Base-by-base conservation (phyloP, 53 echinoderm and acorn worm species). In the Stichopus horrens region DNA sequence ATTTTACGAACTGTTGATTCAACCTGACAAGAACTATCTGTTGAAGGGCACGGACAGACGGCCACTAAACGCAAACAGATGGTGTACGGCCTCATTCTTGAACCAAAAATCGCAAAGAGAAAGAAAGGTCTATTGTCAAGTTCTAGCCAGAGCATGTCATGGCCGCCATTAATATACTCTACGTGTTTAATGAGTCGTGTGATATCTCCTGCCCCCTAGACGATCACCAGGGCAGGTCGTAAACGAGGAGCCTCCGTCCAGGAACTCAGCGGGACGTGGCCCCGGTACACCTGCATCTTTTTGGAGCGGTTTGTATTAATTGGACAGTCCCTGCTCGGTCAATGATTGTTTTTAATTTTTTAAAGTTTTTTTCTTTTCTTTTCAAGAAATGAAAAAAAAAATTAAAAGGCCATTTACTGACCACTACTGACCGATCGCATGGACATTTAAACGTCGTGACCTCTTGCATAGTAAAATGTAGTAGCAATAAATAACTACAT, bases 1-100 rank as follows among this genome's bases (percentile, higher is more conserved):
- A 37, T 37, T 37, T 37, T 37, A 37, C 37, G 37, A 37, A 71
- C 14, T 7, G 10, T 57, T 81, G 58, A 81, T 81, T 81, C 58
- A 81, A n/a, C 7, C 21, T 81, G 81, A 81, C 81, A 81, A 6
- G 58, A 81, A 56, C 56, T 81, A 81, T 81, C 81, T 81, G 56
- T 22, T 53, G 57, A 57, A 55, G 5, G 21, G 21, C 7, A 22
- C 23, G 55, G 58, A 58, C 53, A 20, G 81, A 58, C 55, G 19
- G 37, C 8, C 21, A 21, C 22, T 81, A 81, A 81, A 21, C 22
- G 56, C 57, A 56, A 54, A 56, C 81, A 81, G 81, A 81, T 81
- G 81, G 81, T 57, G 52, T 23, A 37, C 37, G 56, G 9, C 56
- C 81, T 58, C 56, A 56, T 81, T 81, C 81, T 71, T 71, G n/a